Base-by-base conservation (phyloP, 2,888 invertebrate species). In the Drosophila robusta region DNA sequence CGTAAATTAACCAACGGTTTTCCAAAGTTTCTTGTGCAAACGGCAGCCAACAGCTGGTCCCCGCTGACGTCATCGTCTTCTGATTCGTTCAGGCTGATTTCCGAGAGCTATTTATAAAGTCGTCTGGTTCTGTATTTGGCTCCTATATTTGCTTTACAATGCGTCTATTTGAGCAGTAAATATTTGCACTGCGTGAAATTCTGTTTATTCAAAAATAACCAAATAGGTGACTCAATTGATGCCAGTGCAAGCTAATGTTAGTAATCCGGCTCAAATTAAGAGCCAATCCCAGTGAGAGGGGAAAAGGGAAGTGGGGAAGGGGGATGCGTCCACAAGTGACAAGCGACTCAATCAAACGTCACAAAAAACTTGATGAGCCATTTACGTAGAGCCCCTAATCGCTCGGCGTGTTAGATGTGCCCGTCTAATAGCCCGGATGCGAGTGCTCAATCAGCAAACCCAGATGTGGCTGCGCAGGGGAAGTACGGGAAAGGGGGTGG, bases 371-470 rank as follows among this genome's bases (percentile, higher is more conserved):
- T 41, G 22, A 42, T 50, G 24, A 42, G 41, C 39, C 39, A 9
- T 45, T 44, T 42, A 14, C 11, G 14, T 14, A 24, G 12, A 24
- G 7, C 46, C 39, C 1, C 46, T 39, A 47, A 47, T 55, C 45
- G 24, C 3, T 34, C 1, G 16, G 11, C 36, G 24, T 39, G 41
- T 32, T 38, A 26, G 29, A 29, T 38, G 22, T 22, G 52, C 16
- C 22, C 41, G 34, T 32, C 54, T 67, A 75, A 75, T 63, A 66
- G 52, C 46, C 46, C 11, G 49, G 56, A 46, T 70, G 57, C 54
- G 64, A 66, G 70, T 80, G 70, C 57, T 58, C 55, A 79, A 64
- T 66, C 69, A 55, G 46, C 22, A 6, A 5, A 9, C 26, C 38
- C 47, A 18, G n/a, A n/a, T 36, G 58, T 26, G 26, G 26, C 7